Evolutionary conservation across 1,140 invertebrate species (phyloP).

Genomic region (Scaptodrosophila lebanonensis): DNA sequence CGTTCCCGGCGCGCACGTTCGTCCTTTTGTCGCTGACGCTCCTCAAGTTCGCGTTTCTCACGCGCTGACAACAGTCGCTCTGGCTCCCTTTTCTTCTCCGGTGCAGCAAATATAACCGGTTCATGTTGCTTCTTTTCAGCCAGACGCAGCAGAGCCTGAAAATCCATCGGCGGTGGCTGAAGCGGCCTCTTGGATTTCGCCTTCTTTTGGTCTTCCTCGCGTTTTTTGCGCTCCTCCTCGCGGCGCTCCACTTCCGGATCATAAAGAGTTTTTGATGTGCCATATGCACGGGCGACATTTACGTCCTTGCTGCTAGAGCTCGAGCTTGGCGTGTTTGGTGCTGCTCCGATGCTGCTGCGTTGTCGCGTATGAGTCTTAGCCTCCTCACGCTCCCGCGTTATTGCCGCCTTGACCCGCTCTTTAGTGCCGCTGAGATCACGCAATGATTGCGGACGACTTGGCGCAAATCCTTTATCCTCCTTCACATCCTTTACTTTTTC

Average conservation of each 20-base stretch:
- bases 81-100: slow-evolving; percentile 82
- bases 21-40: slow-evolving; percentile 78
- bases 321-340: background rate
- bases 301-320: slow-evolving; percentile 13
- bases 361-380: slow-evolving; percentile 79
- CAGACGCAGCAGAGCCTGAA: slow-evolving; percentile 85
- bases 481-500: slow-evolving; percentile 80
- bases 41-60: slow-evolving; percentile 85
- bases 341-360: slow-evolving; percentile 1
- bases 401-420: slow-evolving; percentile 86
- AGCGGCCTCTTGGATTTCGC: slow-evolving; percentile 78
- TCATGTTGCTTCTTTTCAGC: slow-evolving; percentile 90
- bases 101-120: slow-evolving; percentile 79
- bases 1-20: slow-evolving; percentile 41
- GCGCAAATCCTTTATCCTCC: slow-evolving; percentile 63
- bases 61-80: slow-evolving; percentile 88
- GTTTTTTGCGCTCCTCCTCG: slow-evolving; percentile 78
- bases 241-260: slow-evolving; percentile 77
- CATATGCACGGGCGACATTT: slow-evolving; percentile 29
- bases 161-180: slow-evolving; percentile 85
- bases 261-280: slow-evolving; percentile 44
- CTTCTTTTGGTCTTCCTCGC: slow-evolving; percentile 80
- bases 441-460: slow-evolving; percentile 58
- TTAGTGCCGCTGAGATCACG: slow-evolving; percentile 82
- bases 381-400: slow-evolving; percentile 85